A percentile compares a stretch with the other conserved stretches of the same genome.
These are phyloP conservation scores for Rallus limicola DNA, from an alignment of 2,113 vertebrate genomes.

Conservation along the genomic window DNA sequence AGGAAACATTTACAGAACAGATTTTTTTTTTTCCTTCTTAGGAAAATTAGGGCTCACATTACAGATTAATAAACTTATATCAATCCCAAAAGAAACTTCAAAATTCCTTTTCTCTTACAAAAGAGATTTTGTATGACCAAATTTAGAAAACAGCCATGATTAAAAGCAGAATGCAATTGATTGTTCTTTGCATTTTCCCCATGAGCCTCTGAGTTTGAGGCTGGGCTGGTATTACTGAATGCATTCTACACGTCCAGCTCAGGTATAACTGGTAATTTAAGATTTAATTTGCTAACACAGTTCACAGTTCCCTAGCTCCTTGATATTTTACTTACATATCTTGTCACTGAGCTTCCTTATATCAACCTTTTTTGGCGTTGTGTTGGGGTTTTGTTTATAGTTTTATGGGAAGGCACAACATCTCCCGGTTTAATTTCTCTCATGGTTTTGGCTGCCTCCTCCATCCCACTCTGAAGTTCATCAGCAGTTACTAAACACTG, in stretches of 20 bases:
- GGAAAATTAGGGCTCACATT: slow-evolving; percentile 28
- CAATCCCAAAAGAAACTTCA: slow-evolving; percentile 59
- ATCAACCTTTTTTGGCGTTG: not conserved
- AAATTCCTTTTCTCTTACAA: slow-evolving; percentile 58
- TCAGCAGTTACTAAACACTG: not conserved
- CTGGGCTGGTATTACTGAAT: not conserved
- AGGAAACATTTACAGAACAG: slow-evolving; percentile 1
- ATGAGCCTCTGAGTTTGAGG: not conserved
- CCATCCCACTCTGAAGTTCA: not conserved
- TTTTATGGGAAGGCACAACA: not conserved
- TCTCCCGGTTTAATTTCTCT: not conserved
- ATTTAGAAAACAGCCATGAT: slow-evolving; percentile 28
- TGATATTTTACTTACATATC: not conserved
- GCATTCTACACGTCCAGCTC: not conserved
- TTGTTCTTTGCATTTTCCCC: not conserved
- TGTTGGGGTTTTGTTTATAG: not conserved
- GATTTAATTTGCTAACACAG: not conserved
- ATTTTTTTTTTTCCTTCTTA: slow-evolving; percentile 20
- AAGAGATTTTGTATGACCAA: slow-evolving; percentile 20
- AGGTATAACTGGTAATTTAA: not conserved
- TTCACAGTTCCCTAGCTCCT: not conserved
- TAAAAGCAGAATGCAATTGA: slow-evolving; percentile 40
- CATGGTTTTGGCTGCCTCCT: not conserved
- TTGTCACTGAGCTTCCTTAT: not conserved
- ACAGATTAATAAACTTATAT: slow-evolving; percentile 52